These are phyloP conservation scores for Acleris sparsana DNA, from an alignment of 2,888 invertebrate genomes.

Conservation along the genomic window DNA sequence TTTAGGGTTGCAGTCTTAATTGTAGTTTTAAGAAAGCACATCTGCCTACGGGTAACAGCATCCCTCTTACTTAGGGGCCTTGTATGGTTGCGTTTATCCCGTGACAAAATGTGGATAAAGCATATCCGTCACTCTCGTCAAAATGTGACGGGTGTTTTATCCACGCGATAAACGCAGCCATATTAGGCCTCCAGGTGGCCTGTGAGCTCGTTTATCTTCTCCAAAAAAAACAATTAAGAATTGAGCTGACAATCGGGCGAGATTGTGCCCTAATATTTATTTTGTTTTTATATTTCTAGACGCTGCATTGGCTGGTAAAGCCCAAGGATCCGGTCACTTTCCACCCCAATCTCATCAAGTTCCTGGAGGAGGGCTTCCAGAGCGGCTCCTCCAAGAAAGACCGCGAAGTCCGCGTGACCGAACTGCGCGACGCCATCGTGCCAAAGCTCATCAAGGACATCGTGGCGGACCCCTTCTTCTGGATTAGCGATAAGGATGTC, in stretches of 20 bases:
- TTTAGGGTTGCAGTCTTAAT: too few species aligned
- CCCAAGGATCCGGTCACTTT: slow-evolving; percentile 92
- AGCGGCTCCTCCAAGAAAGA: slow-evolving; percentile 90
- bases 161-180: too few species aligned
- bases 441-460: slow-evolving; percentile 83
- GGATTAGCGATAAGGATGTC: slow-evolving; percentile 87
- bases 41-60: too few species aligned
- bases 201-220: too few species aligned
- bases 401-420: slow-evolving; percentile 82
- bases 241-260: not conserved
- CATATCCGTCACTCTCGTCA: too few species aligned
- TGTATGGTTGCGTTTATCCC: too few species aligned
- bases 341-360: slow-evolving; percentile 90
- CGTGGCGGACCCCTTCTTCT: slow-evolving; percentile 83
- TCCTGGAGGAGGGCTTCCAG: slow-evolving; percentile 89
- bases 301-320: slow-evolving; percentile 92
- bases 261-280: not conserved
- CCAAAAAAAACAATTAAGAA: too few species aligned
- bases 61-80: too few species aligned
- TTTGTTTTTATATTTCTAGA: slow-evolving; percentile 62
- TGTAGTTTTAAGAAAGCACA: too few species aligned
- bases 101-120: too few species aligned
- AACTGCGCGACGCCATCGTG: slow-evolving; percentile 87
- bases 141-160: too few species aligned
- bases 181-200: too few species aligned